Conservation (phyloP, 2,888 invertebrate genomes). For the Formica aserva region DNA sequence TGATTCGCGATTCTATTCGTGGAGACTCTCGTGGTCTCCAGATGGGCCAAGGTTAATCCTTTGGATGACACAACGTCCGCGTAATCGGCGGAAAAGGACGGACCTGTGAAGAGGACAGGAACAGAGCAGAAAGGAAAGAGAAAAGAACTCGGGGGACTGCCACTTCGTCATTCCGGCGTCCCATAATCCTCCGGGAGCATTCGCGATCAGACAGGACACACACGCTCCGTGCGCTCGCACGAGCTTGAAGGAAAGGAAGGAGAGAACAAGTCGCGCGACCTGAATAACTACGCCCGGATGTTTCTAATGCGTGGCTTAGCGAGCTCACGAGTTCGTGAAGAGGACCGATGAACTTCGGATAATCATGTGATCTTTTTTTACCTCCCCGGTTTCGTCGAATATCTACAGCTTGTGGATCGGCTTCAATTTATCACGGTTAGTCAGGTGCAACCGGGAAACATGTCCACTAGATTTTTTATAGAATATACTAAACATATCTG, state of each 20-base stretch:
- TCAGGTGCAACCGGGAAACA: constrained; percentile 35
- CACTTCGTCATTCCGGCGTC: constrained; percentile 73
- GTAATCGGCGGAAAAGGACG: constrained; percentile 76
- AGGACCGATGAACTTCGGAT: constrained; percentile 77
- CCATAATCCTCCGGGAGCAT: constrained; percentile 81
- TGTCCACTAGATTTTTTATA: not conserved
- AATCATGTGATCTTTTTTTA: constrained; percentile 62
- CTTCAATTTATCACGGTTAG: constrained; percentile 30
- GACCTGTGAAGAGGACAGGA: constrained; percentile 12
- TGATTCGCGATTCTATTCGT: constrained; percentile 64
- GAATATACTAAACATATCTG: not conserved
- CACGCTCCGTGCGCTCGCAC: constrained; percentile 56
- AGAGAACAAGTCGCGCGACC: constrained; percentile 73
- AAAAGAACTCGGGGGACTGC: constrained; percentile 57
- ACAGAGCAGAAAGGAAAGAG: constrained; percentile 21
- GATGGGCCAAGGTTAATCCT: constrained; percentile 77
- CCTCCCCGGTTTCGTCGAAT: constrained; percentile 10
- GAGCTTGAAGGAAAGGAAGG: constrained; percentile 47
- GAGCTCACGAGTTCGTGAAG: constrained; percentile 72
- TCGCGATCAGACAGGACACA: constrained; percentile 80
- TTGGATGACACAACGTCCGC: constrained; percentile 81
- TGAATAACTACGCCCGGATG: constrained; percentile 80
- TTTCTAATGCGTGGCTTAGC: constrained; percentile 81
- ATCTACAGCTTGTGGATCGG: not conserved
- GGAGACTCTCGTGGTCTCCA: constrained; percentile 66